Evolutionary conservation across 2,113 vertebrate genomes (phyloP), one percentile per base, ranked within the genome.

Genomic region (Serilophus lunatus): DNA sequence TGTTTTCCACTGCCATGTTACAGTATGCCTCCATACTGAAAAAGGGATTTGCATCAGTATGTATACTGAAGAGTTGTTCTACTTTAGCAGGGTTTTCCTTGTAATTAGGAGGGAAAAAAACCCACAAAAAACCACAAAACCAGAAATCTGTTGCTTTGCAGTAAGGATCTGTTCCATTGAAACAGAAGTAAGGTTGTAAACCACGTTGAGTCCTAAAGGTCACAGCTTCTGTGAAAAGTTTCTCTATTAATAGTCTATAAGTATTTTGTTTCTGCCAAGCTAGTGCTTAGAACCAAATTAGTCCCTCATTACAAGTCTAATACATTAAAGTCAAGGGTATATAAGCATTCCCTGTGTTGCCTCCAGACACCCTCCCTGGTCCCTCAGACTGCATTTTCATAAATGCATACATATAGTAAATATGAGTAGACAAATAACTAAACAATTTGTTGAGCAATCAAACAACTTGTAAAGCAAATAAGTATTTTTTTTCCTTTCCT

Each of bases 181-280:
- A 69, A 33, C 86, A 95, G 77, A 88, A 84, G 66, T 78, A 64
- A 79, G 71, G 18, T 54, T 90, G 35, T 86, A 95, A 94, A 70
- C 92, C 69, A 69, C 51, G 66, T 75, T 85, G 88, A 95, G 93
- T 81, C 53, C 42, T 82, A 92, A 96, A 96, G 91, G 91, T 96
- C 95, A 93, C 68, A 74, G 90, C 84, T 94, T 96, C 88, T 92
- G 64, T 94, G 88, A 96, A 87, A 94, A 83, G 63, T 94, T 96
- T 95, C 92, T 95, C 85, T 97, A 79, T 97, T 96, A 96, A 95
- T 96, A 96, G 65, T 92, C 82, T 64, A 4, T 79, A 93, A 92
- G 89, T 95, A 92, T 95, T 97, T 96, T 96, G 85, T 96, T 96
- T 96, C 95, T 95, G 86, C 90, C 80, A 90, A 35, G 78, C 61